Evolutionary conservation across 2,113 vertebrate genomes (phyloP), one percentile per base, ranked within the genome.

Genomic region (Ptilorrhoa leucosticta): DNA sequence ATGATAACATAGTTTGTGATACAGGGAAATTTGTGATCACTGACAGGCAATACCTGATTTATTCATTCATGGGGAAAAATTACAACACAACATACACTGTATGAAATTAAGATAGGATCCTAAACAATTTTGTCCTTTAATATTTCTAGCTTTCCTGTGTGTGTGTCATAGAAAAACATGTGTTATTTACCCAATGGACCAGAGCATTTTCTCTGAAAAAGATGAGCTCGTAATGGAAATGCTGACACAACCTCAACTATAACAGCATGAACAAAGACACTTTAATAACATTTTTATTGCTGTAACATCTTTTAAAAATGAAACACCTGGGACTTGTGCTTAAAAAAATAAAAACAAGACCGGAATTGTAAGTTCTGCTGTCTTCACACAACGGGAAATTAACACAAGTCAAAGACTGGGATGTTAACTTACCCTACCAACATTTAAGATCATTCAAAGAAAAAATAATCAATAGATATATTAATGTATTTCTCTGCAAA

Each of bases 271-370:
- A 95, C n/a, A 37, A 95, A 94, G 90, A 85, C 82, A 97, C 90
- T 85, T 97, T 97, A 97, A 97, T 96, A 97, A 96, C 94, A 86
- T 95, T 91, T 97, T 89, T 96, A 93, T 97, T 97, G 93, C 94
- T 97, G 82, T 90, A 96, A 94, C 91, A 90, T 92, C 90, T 95
- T 93, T 96, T 95, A 93, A 97, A 96, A 97, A 97, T 97, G 95
- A 96, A 96, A 95, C 83, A 96, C 79, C 82, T 94, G 96, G 80
- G 92, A 68, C 90, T 95, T 89, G 30, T 76, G 21, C 37, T 96
- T 93, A 53, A 95, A 94, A 95, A 96, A 94, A 85, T 37, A 89
- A 86, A 89, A 71, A 54, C 63, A 71, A 68, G 40, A 80, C 13
- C 19, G 91, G 61, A 92, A 87, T 47, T 87, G 20, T 64, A 68